Evolutionary conservation across 92 coral and sea anemone species (phyloP), one percentile per base, ranked within the genome.

Genomic region (Epizoanthus ramosus): DNA sequence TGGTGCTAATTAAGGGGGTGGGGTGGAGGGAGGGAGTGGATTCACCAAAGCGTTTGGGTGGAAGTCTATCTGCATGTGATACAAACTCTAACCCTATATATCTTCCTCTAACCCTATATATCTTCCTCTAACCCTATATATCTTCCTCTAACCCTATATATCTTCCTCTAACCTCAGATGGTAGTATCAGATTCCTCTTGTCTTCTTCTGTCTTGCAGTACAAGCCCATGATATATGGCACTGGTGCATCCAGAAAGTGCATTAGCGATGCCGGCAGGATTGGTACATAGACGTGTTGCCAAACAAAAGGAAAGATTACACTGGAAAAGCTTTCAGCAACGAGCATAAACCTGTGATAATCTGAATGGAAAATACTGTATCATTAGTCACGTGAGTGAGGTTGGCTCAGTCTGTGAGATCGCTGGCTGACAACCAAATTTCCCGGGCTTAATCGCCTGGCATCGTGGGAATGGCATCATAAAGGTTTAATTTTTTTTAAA

Each of bases 251-350:
- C 50, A 96, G 73, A 70, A 96, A 96, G 68, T 96, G 98, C n/a
- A 87, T 84, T 5, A 96, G 89, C 10, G 98, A 86, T 33, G 98
- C 94, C 1, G 98, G 98, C 10, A 96, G 89, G 84, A 96, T 96
- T 19, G 98, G 98, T 7, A 96, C 98, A 83, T 96, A 96, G 2
- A 96, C 98, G 81, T 96, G 98, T 90, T 96, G 98, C 98, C 98
- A 96, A 18, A 86, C 70, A 59, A 94, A 96, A 1, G 98, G 98
- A 63, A 96, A 96, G 53, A 96, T 85, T 41, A 96, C 57, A 66
- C 81, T 87, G 5, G 97, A 80, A 37, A 96, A 65, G 56, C 94
- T 80, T 87, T 96, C 98, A 6, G 98, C 98, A 23, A 96, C 96
- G 61, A 96, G 76, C 98, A 96, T 96, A 57, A 96, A 92, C 79